Conservation (phyloP, 2,797 vertebrate species). For the Spondyliosoma cantharus region DNA sequence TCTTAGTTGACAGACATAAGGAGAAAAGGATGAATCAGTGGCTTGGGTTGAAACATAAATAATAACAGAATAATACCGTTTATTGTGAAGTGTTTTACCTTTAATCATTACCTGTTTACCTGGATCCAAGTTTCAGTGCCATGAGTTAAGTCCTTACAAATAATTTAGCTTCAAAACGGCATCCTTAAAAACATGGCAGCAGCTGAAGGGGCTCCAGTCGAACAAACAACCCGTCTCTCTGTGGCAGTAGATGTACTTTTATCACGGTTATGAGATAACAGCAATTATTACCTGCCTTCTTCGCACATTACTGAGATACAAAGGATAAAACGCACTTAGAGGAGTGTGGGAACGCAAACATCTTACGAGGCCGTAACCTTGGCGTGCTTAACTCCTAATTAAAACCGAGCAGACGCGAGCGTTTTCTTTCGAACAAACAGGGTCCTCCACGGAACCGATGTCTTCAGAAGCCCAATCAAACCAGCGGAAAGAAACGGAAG, state of each 20-base stretch:
- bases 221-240: background rate
- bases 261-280: conserved; percentile 47
- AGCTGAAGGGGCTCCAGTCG: background rate
- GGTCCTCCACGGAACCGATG: conserved; percentile 39
- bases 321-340: conserved; percentile 17
- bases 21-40: background rate
- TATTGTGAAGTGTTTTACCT: background rate
- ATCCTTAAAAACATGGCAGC: background rate
- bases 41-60: background rate
- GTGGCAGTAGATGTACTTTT: conserved; percentile 4
- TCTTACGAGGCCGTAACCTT: conserved; percentile 65
- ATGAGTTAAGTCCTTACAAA: background rate
- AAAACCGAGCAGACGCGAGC: conserved; percentile 52
- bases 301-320: conserved; percentile 29
- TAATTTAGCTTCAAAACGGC: background rate
- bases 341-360: conserved; percentile 55
- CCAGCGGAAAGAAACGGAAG: conserved; percentile 51
- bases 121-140: background rate
- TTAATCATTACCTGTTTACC: background rate
- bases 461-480: conserved; percentile 64
- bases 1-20: background rate
- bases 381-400: conserved; percentile 67
- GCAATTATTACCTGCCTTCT: conserved; percentile 34
- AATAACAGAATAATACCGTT: background rate
- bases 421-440: conserved; percentile 59